Evolutionary conservation across 2,888 invertebrate genomes (phyloP).

Genomic region (Colostygia pectinataria): DNA sequence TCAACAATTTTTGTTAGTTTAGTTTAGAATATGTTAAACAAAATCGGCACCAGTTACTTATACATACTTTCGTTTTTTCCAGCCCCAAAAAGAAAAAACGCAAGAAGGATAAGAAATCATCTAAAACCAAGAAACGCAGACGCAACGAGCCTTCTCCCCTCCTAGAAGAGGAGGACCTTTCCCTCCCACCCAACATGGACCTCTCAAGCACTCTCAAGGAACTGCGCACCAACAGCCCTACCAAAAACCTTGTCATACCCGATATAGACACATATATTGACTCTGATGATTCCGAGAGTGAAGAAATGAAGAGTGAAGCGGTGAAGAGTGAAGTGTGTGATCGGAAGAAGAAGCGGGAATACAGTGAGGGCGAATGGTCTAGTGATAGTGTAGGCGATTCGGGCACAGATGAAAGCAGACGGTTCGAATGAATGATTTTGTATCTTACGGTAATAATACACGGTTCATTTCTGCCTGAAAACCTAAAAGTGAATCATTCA

Average conservation of each 20-base stretch:
- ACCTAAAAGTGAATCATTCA: no score
- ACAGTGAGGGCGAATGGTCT: conserved; percentile 78
- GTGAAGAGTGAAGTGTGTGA: conserved; percentile 29
- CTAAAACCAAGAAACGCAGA: conserved; percentile 59
- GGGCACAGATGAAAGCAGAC: conserved; percentile 1
- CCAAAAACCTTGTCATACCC: conserved; percentile 52
- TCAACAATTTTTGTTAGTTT: no score
- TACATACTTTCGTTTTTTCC: conserved; percentile 5
- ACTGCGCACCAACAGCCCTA: conserved; percentile 63
- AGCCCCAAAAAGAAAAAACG: conserved; percentile 67
- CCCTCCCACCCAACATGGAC: conserved; percentile 57
- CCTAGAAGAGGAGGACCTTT: conserved; percentile 44
- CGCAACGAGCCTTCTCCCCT: conserved; percentile 29
- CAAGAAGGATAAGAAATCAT: conserved; percentile 66
- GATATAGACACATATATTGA: conserved; percentile 27
- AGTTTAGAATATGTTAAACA: no score
- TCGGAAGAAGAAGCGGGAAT: conserved; percentile 55
- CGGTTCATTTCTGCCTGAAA: no score
- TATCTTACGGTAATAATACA: no score
- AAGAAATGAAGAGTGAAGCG: conserved; percentile 26
- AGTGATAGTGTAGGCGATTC: conserved; percentile 69
- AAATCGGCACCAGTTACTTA: background rate
- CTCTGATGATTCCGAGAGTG: conserved; percentile 39
- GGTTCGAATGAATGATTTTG: conserved; percentile 19
- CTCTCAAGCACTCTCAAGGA: conserved; percentile 65